These are phyloP conservation scores for Idris sp. DNA, from an alignment of 1,140 invertebrate species.

Conservation along the genomic window DNA sequence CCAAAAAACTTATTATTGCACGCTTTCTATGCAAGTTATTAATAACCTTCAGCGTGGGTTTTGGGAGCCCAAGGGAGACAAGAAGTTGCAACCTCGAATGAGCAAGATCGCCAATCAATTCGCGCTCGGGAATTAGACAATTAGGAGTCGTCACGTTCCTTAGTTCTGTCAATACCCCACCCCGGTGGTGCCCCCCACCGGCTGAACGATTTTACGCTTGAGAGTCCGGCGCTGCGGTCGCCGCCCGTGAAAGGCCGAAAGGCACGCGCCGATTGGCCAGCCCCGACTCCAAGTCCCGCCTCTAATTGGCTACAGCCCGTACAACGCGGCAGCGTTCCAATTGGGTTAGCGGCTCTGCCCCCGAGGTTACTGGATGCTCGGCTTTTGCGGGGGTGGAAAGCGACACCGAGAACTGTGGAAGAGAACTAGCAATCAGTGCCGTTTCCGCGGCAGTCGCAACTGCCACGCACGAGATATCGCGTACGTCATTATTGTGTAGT, in stretches of 20 bases:
- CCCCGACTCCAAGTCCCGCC: conserved; percentile 6
- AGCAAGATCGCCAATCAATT: conserved; percentile 75
- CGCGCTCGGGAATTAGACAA: conserved; percentile 78
- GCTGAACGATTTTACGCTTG: conserved; percentile 23
- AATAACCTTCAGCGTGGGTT: no score
- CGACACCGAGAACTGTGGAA: conserved; percentile 59
- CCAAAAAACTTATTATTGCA: no score
- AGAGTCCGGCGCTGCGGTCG: conserved; percentile 30
- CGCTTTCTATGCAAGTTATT: no score
- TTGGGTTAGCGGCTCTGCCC: conserved; percentile 44
- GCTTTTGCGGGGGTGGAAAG: conserved; percentile 70
- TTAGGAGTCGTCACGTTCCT: conserved; percentile 78
- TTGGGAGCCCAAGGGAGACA: no score
- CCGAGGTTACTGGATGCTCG: conserved; percentile 67
- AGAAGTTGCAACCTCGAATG: no score
- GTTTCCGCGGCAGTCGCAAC: conserved; percentile 76
- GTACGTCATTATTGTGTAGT: conserved; percentile 51
- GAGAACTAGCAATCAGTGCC: conserved; percentile 77
- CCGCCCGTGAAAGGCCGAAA: conserved; percentile 30
- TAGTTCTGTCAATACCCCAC: conserved; percentile 58
- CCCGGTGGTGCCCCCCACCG: conserved; percentile 11
- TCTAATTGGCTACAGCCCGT: conserved; percentile 7
- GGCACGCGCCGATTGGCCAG: conserved; percentile 36
- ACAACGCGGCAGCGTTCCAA: conserved; percentile 37
- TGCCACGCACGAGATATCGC: conserved; percentile 73